Base-by-base conservation (phyloP, 2,113 vertebrate species). In the Loxodonta africana region DNA sequence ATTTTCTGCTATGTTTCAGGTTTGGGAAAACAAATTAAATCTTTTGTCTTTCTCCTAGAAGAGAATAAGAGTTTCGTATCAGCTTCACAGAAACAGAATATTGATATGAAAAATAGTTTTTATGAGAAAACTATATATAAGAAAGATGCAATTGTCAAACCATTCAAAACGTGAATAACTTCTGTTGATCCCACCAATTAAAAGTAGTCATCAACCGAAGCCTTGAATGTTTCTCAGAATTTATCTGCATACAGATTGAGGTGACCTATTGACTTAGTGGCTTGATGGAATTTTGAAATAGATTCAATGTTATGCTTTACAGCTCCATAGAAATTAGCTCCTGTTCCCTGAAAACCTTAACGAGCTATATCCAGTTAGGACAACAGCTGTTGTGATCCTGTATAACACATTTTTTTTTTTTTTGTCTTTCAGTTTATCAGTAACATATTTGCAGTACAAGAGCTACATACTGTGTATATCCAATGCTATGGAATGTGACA, bases 121-220 rank as follows among this genome's bases (percentile, higher is more conserved):
- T 25, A 25, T n/a, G 20, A 87, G 15, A 62, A 62, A 48, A 48
- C 48, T 48, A 48, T 48, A 48, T 48, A 48, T 48, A 48, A 48
- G 41, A 88, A 82, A 8, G 9, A 26, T 26, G 7, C 25, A 9
- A 65, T 81, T 21, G 3, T 28, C 2, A 92, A 51, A 41, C 10
- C 53, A 77, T 37, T 74, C 26, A 83, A 69, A 80, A 76, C 3
- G 4, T 12, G 33, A 20, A 62, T 60, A 8, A 26, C 46, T 1
- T 48, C 3, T 44, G 4, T 5, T 15, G 7, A 44, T 8, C 1
- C 2, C 0, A n/a, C 1, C 46, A 9, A 25, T 7, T 8, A 30
- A 51, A 62, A 2, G 17, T 82, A n/a, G 44, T 86, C 6, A 69
- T 91, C 4, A 74, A 4, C 2, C 37, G 5, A 65, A 53, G n/a